Conservation (phyloP, 2,797 vertebrate species). For the Bradypodion pumilum region DNA sequence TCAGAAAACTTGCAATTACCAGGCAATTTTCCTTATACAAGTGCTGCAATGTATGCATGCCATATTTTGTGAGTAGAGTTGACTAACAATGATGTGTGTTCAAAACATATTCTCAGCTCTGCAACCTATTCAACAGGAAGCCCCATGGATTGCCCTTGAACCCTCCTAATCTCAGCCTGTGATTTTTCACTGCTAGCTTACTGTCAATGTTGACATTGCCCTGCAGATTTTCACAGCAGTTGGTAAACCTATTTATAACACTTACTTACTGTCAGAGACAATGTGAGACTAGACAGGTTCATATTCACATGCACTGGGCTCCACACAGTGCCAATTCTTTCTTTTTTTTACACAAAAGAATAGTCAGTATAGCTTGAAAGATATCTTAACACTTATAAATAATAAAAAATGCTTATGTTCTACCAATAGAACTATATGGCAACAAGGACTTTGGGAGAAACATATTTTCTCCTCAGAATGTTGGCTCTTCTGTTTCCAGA, state of each 20-base stretch:
- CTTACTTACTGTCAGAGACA: not conserved
- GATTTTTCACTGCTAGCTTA: slow-evolving; percentile 1
- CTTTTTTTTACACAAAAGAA: not conserved
- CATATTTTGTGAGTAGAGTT: not conserved
- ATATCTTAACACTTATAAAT: not conserved
- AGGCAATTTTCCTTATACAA: not conserved
- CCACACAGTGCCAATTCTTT: not conserved
- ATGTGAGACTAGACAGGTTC: not conserved
- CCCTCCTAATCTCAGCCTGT: not conserved
- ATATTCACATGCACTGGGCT: not conserved
- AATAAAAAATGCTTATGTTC: not conserved
- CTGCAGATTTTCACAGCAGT: slow-evolving; percentile 11
- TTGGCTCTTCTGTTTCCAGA: not conserved
- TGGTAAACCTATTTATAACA: slow-evolving; percentile 7
- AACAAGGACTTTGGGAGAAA: not conserved
- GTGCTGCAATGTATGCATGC: not conserved
- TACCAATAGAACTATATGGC: not conserved
- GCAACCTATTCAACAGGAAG: not conserved
- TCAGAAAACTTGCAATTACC: too few relatives aligned
- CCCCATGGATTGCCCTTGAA: not conserved
- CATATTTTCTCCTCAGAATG: not conserved
- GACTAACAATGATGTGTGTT: too few relatives aligned
- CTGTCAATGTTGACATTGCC: not conserved
- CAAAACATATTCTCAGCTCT: not conserved
- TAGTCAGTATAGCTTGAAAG: not conserved